Conservation (phyloP, 2,113 vertebrate species). For the Lophotis ruficrista region DNA sequence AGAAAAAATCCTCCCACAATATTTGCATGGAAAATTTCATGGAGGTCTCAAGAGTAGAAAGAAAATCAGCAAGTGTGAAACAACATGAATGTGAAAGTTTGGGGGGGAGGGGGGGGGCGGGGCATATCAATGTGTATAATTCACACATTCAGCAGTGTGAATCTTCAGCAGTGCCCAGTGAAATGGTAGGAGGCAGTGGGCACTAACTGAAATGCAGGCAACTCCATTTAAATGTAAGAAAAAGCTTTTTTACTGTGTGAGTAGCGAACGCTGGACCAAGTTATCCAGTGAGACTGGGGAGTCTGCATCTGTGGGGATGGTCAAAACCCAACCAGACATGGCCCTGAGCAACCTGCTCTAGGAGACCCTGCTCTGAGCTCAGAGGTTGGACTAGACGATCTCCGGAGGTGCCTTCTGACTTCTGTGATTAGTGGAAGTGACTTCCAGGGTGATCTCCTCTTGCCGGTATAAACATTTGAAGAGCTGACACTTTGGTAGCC, state of each 20-base stretch:
- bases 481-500: background rate
- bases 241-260: background rate
- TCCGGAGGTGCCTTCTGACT: background rate
- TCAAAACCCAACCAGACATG: background rate
- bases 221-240: background rate
- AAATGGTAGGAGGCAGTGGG: background rate
- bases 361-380: background rate
- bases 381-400: background rate
- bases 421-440: background rate
- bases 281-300: background rate
- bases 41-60: background rate
- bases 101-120: no score
- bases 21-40: background rate
- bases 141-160: no score
- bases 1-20: background rate
- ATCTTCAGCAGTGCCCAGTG: background rate
- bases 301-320: background rate
- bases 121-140: background rate
- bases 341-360: background rate
- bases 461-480: background rate
- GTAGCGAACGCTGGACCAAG: background rate
- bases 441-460: background rate
- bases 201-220: background rate
- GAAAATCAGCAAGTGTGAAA: background rate
- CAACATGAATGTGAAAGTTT: background rate